Base-by-base conservation (phyloP, 2,113 vertebrate species). In the Probosciger aterrimus region DNA sequence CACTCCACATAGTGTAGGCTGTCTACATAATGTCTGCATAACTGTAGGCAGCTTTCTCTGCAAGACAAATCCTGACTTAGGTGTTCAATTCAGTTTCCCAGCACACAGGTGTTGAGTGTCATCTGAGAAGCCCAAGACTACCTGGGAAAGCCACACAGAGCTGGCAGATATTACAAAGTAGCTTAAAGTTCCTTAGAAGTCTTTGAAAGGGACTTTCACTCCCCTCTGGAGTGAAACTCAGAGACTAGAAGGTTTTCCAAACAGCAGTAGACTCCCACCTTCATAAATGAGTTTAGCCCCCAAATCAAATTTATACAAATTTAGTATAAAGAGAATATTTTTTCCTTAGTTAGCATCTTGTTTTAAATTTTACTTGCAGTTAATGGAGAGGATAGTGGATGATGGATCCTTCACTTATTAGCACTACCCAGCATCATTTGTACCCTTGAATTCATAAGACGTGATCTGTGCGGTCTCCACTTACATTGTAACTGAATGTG, bases 1-100 rank as follows among this genome's bases (percentile, higher is more conserved):
- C 20, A 0, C 7, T 22, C 65, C 31, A 19, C 0, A 0, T 46
- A 33, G 30, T 27, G 11, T 24, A 22, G n/a, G 57, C 57, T 35
- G 22, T 24, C 33, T 59, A 59, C 22, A 59, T 59, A 59, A 59
- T 59, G 57, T 35, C 33, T 17, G 19, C 12, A 31, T 28, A 33
- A 69, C 62, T 14, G 19, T 20, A 46, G 30, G 5, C 16, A 73
- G 3, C 20, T 50, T 30, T 39, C 5, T 55, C 47, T 90, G 67
- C 50, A 35, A 16, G 59, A 25, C 0, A 10, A 27, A 44, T 65
- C 60, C 37, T 47, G 30, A 35, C 49, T 43, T n/a, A 33, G 37
- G 24, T 9, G 1, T 41, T 77, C 43, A 41, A 2, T 50, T 69
- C 37, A 41, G 7, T 9, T 83, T 12, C 5, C 14, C 12, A 3